phyloP scores from a whole-genome alignment of 1,140 invertebrate species.

The Nasonia longicornis region DNA sequence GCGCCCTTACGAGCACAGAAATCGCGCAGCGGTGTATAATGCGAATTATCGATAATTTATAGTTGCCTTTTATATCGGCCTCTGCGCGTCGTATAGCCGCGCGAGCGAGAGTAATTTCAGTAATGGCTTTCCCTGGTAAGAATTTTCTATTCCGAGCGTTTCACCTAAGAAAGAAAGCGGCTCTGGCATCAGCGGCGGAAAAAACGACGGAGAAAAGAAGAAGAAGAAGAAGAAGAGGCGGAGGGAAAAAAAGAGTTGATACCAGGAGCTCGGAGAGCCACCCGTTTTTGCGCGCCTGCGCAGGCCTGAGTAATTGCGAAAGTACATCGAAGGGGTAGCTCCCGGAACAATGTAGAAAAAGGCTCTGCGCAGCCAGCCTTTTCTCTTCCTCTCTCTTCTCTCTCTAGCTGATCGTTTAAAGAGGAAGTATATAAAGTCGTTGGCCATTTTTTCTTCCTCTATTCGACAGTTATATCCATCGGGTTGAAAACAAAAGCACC shows the following conservation, averaged over 20 bases:
- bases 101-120: constrained; percentile 43
- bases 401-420: constrained; percentile 30
- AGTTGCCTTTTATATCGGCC: constrained; percentile 39
- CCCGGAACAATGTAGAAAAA: constrained; percentile 44
- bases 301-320: constrained; percentile 38
- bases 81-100: neutral
- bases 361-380: neutral
- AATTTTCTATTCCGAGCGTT: constrained; percentile 46
- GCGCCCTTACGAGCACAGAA: neutral
- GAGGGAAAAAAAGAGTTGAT: constrained; percentile 30
- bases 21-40: constrained; percentile 28
- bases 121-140: constrained; percentile 47
- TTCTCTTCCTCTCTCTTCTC: constrained; percentile 30
- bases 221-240: neutral
- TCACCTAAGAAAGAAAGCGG: constrained; percentile 36
- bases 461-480: constrained; percentile 36
- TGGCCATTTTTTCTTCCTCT: constrained; percentile 34
- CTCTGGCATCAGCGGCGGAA: neutral
- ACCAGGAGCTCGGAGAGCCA: neutral
- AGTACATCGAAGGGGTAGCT: constrained; percentile 47
- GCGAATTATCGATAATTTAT: constrained; percentile 47
- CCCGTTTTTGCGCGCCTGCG: constrained; percentile 37
- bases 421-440: constrained; percentile 30
- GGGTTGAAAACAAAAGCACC: constrained; percentile 6
- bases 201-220: neutral